Evolutionary conservation across 2,113 vertebrate species (phyloP), one percentile per base, ranked within the genome.

Genomic region (Uria aalge): DNA sequence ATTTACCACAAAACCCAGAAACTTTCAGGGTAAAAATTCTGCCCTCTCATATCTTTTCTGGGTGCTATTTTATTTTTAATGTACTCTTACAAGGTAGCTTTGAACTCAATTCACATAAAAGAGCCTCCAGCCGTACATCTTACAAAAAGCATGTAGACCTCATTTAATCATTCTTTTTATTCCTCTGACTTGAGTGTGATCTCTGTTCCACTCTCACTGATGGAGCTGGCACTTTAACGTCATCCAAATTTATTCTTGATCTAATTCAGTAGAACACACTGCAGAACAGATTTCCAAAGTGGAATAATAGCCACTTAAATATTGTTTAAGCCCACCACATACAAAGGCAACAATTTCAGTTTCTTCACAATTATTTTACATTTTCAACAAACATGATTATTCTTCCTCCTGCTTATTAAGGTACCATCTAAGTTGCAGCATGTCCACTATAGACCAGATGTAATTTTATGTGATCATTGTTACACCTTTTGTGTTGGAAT

Each of bases 81-180:
- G 78, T 83, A 87, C 92, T 93, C 85, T 94, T 94, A 87, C 84
- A 81, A 88, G 86, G 88, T 87, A 64, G 77, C 93, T 96, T 97
- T 96, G 96, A 97, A 97, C 94, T 96, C 2, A 2, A 63, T 72
- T 89, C 93, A 85, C 77, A 90, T 87, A 88, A 96, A 96, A 96
- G 80, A 87, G 92, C 93, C 93, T 95, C 87, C 57, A 94, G 95
- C 84, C 0, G 2, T 90, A 76, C 78, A 36, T 85, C 84, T 87
- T 85, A 91, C 84, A 91, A 79, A 97, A 82, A 90, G 57, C 87
- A 91, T 2, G 5, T n/a, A 73, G 93, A 72, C 71, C 59, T 91
- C 90, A 85, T 90, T 97, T 97, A 96, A 93, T 96, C 85, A 95
- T 95, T 93, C 93, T 78, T 96, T 96, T 95, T 95, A 90, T 96